Evolutionary conservation across 2,113 vertebrate genomes (phyloP).

Genomic region (Microcebus ravelobensis): DNA sequence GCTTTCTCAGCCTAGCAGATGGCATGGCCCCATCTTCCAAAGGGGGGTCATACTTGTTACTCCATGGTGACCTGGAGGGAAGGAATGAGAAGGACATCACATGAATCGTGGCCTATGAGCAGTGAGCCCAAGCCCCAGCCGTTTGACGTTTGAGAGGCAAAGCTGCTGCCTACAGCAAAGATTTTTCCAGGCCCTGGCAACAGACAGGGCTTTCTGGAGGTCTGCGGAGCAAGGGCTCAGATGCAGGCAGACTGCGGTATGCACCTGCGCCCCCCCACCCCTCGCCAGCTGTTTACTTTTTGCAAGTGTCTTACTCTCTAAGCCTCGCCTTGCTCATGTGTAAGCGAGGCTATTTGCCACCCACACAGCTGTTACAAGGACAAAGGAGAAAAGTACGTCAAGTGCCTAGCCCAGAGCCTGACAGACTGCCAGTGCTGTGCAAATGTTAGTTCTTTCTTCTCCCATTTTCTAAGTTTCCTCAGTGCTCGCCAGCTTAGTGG

Average conservation of each 20-base stretch:
- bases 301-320: not conserved
- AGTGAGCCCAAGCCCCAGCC: not conserved
- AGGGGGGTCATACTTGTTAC: constrained; percentile 99
- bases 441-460: not conserved
- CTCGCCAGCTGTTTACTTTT: not conserved
- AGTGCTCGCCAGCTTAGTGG: not conserved
- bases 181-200: not conserved
- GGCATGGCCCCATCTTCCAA: constrained; percentile 99
- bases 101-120: accelerated
- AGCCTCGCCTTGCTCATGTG: not conserved
- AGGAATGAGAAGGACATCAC: not conserved
- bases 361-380: not conserved
- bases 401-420: not conserved
- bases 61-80: constrained; percentile 95
- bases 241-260: not conserved
- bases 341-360: not conserved
- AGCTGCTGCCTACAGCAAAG: accelerated
- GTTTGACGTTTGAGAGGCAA: not conserved
- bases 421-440: accelerated
- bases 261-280: accelerated
- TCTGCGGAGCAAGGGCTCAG: not conserved
- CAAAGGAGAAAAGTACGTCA: not conserved
- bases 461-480: not conserved
- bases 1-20: constrained; percentile 96
- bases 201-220: not conserved